A percentile compares a stretch with the other conserved stretches of the same genome.
These are phyloP conservation scores for Tipula helvola DNA, from an alignment of 2,888 invertebrate species.

Conservation along the genomic window DNA sequence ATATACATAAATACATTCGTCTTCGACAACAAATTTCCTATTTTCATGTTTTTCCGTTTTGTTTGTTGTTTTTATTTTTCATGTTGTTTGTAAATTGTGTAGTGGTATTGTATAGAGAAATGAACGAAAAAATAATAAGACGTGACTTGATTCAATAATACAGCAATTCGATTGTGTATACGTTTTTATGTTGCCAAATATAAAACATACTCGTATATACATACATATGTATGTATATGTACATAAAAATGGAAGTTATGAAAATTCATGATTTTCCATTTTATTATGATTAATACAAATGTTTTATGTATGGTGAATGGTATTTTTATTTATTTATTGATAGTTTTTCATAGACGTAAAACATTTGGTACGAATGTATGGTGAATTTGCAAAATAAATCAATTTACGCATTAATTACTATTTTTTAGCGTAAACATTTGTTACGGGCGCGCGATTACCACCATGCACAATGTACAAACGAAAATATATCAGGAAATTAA, in stretches of 20 bases:
- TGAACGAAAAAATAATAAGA: background rate
- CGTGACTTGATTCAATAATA: background rate
- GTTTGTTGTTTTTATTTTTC: background rate
- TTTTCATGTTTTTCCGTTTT: background rate
- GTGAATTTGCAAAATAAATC: background rate
- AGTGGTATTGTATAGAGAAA: background rate
- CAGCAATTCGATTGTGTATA: constrained; percentile 4
- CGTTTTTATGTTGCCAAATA: background rate
- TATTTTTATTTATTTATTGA: background rate
- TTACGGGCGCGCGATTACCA: no score
- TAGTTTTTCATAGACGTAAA: background rate
- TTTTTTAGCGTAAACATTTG: background rate
- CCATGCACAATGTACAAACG: background rate
- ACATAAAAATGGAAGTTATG: background rate
- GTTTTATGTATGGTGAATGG: background rate
- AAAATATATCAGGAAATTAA: background rate
- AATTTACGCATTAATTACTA: background rate
- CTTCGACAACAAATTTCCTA: background rate
- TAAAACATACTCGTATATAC: background rate
- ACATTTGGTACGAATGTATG: background rate
- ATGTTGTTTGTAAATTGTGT: background rate
- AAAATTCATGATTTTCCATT: background rate
- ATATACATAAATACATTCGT: background rate
- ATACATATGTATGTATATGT: no score
- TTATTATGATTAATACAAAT: background rate